Evolutionary conservation across 2,113 vertebrate genomes (phyloP), one percentile per base, ranked within the genome.

Genomic region (Sylvia atricapilla): DNA sequence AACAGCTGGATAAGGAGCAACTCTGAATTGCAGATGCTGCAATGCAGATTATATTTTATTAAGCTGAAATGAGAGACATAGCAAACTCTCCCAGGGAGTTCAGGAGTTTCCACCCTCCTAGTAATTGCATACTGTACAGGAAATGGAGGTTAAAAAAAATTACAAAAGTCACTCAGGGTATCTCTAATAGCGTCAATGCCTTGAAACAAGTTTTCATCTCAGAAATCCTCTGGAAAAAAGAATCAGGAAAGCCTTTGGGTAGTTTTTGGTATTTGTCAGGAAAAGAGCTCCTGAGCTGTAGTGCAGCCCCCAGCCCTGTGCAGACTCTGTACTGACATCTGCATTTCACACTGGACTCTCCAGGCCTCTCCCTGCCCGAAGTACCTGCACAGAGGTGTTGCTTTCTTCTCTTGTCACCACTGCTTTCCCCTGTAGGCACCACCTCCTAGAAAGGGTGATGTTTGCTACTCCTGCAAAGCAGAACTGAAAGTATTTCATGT

Each of bases 21-120:
- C 81, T 94, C 80, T 94, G 78, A 94, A 92, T 93, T 97, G 90
- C 97, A 97, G 97, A 98, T 98, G 97, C 96, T 96, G 96, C 97
- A 96, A 84, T 97, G 97, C 81, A 86, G 95, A 97, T 97, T 98
- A 96, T 97, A 97, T 98, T 98, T 97, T 98, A 98, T 98, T 97
- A 98, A 93, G 25, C 84, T 97, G 97, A 98, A 98, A 98, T 84
- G 84, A 96, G 96, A 98, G 97, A 96, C 50, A 78, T 5, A 88
- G 74, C 95, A 95, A 94, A 97, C 95, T 97, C 97, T 98, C 98
- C 84, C 30, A 96, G 97, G 97, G 98, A 98, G 97, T 98, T 98
- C 97, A 98, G 93, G 96, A 98, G 97, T 97, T 97, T 96, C 97
- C 92, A 92, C 96, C 94, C 97, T 90, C 79, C 90, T 87, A 96